These are phyloP conservation scores for Pachypeltis micranthus DNA, from an alignment of 1,140 invertebrate species.

Conservation along the genomic window DNA sequence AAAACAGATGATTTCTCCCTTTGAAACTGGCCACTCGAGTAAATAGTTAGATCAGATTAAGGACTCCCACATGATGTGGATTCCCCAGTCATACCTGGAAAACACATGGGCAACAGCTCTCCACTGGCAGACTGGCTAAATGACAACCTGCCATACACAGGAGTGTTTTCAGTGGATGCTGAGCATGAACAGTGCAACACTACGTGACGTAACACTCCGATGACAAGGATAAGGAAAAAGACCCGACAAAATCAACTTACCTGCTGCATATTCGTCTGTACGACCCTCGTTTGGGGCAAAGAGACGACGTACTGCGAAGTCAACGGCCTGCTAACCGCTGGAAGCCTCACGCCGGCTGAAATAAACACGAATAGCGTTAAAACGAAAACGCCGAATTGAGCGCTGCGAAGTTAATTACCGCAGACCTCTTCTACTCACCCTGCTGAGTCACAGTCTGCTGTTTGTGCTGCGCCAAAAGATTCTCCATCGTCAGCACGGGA, in stretches of 20 bases:
- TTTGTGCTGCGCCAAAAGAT: constrained; percentile 42
- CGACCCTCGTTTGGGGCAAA: constrained; percentile 26
- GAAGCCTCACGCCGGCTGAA: constrained; percentile 10
- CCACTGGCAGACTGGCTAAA: too few relatives aligned
- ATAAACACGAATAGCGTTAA: background rate
- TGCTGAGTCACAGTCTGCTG: constrained; percentile 35
- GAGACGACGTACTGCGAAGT: constrained; percentile 29
- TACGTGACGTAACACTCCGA: too few relatives aligned
- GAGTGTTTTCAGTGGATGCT: too few relatives aligned
- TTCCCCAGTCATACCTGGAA: too few relatives aligned
- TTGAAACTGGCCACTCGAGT: too few relatives aligned
- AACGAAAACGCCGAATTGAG: constrained; percentile 23
- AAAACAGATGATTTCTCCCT: too few relatives aligned
- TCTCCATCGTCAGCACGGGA: constrained; percentile 50
- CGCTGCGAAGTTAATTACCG: constrained; percentile 18
- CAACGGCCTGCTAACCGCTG: constrained; percentile 34
- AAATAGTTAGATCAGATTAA: too few relatives aligned
- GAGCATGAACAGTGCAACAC: too few relatives aligned
- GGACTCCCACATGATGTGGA: too few relatives aligned
- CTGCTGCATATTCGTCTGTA: constrained; percentile 19
- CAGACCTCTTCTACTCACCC: too few relatives aligned
- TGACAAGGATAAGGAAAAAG: background rate
- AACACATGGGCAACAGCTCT: too few relatives aligned
- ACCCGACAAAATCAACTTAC: constrained; percentile 5
- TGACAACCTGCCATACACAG: too few relatives aligned